phyloP scores from a whole-genome alignment of 2,888 invertebrate genomes.

The Caenorhabditis doughertyi region DNA sequence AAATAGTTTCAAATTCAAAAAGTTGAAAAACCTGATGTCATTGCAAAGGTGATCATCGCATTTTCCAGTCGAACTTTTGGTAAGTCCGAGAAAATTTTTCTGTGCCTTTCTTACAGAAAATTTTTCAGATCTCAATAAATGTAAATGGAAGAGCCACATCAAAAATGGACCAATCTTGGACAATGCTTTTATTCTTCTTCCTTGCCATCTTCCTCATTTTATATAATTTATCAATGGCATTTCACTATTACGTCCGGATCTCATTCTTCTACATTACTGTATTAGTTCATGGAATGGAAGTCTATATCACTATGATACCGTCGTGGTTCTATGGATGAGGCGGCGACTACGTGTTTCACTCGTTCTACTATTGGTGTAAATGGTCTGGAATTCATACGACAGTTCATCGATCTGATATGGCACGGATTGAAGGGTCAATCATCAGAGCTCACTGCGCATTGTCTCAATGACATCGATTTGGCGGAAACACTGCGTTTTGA shows the following conservation, averaged over 20 bases:
- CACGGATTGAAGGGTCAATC: constrained; percentile 62
- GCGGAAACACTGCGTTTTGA: constrained; percentile 73
- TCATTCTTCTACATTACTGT: constrained; percentile 71
- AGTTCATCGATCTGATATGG: constrained; percentile 57
- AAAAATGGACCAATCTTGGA: constrained; percentile 44
- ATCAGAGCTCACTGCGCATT: constrained; percentile 77
- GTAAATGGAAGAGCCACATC: no score
- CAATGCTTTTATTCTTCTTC: constrained; percentile 32
- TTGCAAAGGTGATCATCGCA: no score
- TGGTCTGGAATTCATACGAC: constrained; percentile 73
- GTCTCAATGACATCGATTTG: constrained; percentile 70
- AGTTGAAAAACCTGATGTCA: no score
- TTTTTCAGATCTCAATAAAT: no score
- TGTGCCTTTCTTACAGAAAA: no score
- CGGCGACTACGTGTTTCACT: constrained; percentile 69
- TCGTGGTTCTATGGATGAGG: constrained; percentile 65
- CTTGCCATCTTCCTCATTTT: constrained; percentile 44
- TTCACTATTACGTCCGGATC: constrained; percentile 66
- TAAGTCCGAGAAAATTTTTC: no score
- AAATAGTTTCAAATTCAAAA: no score
- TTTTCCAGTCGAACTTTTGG: no score
- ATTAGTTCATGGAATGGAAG: constrained; percentile 69
- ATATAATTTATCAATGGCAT: constrained; percentile 62
- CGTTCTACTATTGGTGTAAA: constrained; percentile 68
- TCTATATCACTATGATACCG: constrained; percentile 68